These are phyloP conservation scores for Bradypus variegatus DNA, from an alignment of 2,797 vertebrate genomes.

Conservation along the genomic window DNA sequence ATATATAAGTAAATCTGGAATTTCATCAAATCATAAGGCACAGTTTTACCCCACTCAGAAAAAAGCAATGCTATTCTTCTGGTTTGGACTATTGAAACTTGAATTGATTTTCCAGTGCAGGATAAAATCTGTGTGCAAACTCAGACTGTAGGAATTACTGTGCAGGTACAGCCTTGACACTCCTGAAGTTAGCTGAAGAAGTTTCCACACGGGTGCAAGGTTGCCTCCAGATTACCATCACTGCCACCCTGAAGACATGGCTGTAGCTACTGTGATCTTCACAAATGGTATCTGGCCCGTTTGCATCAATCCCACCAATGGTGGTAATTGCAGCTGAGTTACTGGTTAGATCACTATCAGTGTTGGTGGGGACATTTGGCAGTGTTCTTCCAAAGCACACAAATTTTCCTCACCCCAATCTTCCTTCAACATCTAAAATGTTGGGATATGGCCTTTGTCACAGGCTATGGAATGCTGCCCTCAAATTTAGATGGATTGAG, in stretches of 20 bases:
- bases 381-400: background rate
- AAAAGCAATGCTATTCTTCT: background rate
- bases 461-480: background rate
- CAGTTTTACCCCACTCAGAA: background rate
- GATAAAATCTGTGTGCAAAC: background rate
- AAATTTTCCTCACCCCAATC: background rate
- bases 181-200: background rate
- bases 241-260: background rate
- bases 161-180: background rate
- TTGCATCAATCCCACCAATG: background rate
- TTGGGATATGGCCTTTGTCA: background rate
- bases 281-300: background rate
- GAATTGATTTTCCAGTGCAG: background rate
- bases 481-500: background rate
- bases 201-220: background rate
- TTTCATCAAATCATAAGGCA: background rate
- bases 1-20: background rate
- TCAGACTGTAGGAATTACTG: background rate
- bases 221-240: background rate
- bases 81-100: background rate
- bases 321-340: background rate
- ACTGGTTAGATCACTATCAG: background rate
- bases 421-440: background rate
- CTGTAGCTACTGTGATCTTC: background rate
- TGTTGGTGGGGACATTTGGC: background rate